Conservation (phyloP, 2,113 vertebrate species). For the Pseudorectes ferrugineus region DNA sequence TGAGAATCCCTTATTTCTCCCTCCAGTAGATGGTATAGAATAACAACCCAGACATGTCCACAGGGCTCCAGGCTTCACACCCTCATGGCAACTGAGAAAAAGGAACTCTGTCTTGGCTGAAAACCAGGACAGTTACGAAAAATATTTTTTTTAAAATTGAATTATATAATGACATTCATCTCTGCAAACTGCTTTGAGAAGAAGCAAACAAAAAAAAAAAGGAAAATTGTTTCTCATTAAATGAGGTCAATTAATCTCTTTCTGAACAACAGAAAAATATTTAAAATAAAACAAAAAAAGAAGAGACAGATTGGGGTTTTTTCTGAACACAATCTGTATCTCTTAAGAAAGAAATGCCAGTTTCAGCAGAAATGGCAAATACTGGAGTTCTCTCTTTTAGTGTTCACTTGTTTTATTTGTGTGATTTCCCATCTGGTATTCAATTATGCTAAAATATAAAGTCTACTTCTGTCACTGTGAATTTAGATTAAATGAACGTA, state of each 20-base stretch:
- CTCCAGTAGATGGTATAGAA: background rate
- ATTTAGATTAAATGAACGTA: background rate
- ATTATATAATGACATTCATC: background rate
- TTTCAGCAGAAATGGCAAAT: background rate
- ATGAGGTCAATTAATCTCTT: background rate
- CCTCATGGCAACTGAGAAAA: background rate
- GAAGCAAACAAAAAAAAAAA: background rate
- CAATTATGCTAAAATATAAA: background rate
- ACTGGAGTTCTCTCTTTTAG: background rate
- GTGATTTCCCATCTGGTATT: background rate
- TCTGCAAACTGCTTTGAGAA: background rate
- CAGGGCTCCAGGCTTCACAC: background rate
- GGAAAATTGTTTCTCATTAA: background rate
- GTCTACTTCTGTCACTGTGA: background rate
- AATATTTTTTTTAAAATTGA: background rate
- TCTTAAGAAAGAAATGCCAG: background rate
- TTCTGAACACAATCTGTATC: background rate
- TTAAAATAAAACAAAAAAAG: background rate
- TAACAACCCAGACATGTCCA: background rate
- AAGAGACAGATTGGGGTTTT: background rate
- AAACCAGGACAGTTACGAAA: background rate
- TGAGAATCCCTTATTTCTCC: background rate
- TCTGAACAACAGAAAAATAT: background rate
- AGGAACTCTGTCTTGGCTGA: background rate
- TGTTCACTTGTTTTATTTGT: background rate